Evolutionary conservation across 2,888 invertebrate species (phyloP), one percentile per base, ranked within the genome.

Genomic region (Lochmaea crataegi): DNA sequence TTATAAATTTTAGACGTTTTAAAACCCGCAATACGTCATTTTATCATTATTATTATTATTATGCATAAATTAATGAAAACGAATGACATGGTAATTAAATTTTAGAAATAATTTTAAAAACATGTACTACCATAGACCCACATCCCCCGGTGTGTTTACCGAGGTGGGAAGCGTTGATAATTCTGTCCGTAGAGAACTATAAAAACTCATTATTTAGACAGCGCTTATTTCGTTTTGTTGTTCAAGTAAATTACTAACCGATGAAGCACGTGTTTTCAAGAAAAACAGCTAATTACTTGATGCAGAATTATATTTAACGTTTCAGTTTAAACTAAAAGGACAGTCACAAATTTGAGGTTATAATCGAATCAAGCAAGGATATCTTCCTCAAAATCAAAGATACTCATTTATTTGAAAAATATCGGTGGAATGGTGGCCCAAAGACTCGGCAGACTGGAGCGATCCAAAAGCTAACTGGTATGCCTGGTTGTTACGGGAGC

Each of bases 121-220:
- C 14, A 48, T 48, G 48, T 48, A 14, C 32, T 48, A 48, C 4
- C 6, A 48, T n/a, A 48, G n/a, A 48, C 1, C n/a, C 6, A 48
- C n/a, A 7, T 48, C 48, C 48, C n/a, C 6, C n/a, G 48, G n/a
- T n/a, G n/a, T n/a, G 42, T 14, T 14, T 45, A 45, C 42, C 12
- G 66, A 41, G 57, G 57, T 56, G 41, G 26, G 26, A 16, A 12
- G 7, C 45, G 45, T 11, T 66, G 51, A 14, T 67, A 67, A 58
- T 67, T 67, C 16, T 57, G 12, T 67, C 58, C 58, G 41, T 58
- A 9, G 58, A 67, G 58, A 67, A 58, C 65, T 56, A 56, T 66
- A 53, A 66, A 66, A 38, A 22, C 56, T 67, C 56, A 67, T 67
- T 67, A 67, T 67, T 42, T 57, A 67, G 57, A 67, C 66, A 57